Evolutionary conservation across 2,888 invertebrate genomes (phyloP), one percentile per base, ranked within the genome.

Genomic region (Nemotelus pantherinus): DNA sequence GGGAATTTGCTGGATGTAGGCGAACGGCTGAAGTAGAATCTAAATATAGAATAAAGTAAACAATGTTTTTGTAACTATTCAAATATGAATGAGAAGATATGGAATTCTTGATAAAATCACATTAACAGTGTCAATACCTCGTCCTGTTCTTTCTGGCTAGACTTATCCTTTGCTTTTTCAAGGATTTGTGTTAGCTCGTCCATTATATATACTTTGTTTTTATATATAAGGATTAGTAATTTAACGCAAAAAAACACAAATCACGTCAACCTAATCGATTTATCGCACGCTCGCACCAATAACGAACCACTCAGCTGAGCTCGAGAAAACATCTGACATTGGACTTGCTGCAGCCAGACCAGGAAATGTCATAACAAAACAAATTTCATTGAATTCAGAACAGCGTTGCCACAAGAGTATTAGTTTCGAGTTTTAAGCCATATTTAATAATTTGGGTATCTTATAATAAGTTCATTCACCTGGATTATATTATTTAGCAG

Each of bases 1-100:
- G 77, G 98, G 97, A 81, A 96, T 94, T 91, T 96, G 95, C 81
- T 95, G 91, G 82, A 98, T 95, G 85, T 98, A 98, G 60, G 91
- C 91, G 85, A 95, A 97, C 0, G 97, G 96, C 88, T 95, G 93
- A 78, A 97, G 88, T 76, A 97, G 88, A 90, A 94, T 94, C 95
- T 95, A 87, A 25, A 89, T 88, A 80, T 77, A 79, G 79, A 67
- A 72, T 7, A 39, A 65, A 75, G 7, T 68, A 7, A 58, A 78
- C 57, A 67, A n/a, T 2, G n/a, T 3, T 45, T 43, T 25, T 58
- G 58, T 25, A 25, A 25, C 25, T 25, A 25, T 25, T 25, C 25
- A 25, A 25, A 25, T 25, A 25, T 1, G 25, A 25, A 25, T 25
- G 25, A 25, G 25, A 25, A 25, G 25, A 25, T 25, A 25, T 25